Conservation (phyloP, 2,113 vertebrate species). For the Datnioides undecimradiatus region DNA sequence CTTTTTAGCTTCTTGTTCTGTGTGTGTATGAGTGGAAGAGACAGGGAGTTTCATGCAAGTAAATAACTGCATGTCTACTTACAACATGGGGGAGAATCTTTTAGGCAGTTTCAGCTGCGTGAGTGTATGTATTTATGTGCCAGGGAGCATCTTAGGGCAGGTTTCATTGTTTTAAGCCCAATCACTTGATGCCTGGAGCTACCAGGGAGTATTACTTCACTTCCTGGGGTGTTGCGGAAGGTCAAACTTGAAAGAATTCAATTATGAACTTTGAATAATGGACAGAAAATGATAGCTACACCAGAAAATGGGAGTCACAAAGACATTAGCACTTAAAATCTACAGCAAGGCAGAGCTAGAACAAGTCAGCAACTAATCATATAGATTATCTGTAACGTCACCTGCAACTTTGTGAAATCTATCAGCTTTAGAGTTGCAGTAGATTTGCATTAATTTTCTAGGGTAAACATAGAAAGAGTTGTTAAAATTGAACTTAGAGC, state of each 20-base stretch:
- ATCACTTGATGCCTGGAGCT: slow-evolving; percentile 61
- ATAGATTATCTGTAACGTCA: slow-evolving; percentile 18
- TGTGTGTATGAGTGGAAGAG: slow-evolving; percentile 38
- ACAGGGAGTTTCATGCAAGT: slow-evolving; percentile 50
- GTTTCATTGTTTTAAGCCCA: slow-evolving; percentile 60
- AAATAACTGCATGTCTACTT: slow-evolving; percentile 62
- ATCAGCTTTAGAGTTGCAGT: not conserved
- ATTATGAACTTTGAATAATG: slow-evolving; percentile 48
- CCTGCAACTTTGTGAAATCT: slow-evolving; percentile 2
- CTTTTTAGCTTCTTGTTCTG: slow-evolving; percentile 8
- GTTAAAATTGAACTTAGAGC: no score
- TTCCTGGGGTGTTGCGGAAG: slow-evolving; percentile 63
- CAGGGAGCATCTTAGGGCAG: slow-evolving; percentile 59
- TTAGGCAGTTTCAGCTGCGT: slow-evolving; percentile 46
- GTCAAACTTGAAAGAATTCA: slow-evolving; percentile 64
- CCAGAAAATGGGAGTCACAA: slow-evolving; percentile 21
- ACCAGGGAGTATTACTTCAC: slow-evolving; percentile 64
- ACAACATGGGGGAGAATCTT: slow-evolving; percentile 48
- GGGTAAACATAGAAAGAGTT: not conserved
- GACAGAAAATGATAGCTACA: slow-evolving; percentile 30
- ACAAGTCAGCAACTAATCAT: slow-evolving; percentile 24
- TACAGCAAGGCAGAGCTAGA: not conserved
- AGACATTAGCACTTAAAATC: slow-evolving; percentile 9
- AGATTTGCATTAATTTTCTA: not conserved
- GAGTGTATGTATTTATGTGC: slow-evolving; percentile 55